Base-by-base conservation (phyloP, 2,888 invertebrate species). In the Tenthredo amoena region DNA sequence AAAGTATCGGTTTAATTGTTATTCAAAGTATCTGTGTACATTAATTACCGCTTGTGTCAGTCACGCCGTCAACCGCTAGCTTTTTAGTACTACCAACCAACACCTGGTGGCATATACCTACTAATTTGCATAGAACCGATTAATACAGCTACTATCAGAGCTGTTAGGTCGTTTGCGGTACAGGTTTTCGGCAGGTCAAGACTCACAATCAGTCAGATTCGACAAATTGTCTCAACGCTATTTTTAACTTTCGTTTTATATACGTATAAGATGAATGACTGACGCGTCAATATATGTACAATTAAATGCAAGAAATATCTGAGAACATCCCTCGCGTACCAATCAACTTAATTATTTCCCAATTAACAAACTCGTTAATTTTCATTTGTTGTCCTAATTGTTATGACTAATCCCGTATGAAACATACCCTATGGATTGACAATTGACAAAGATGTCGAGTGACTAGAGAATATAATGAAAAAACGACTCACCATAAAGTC, bases 51-150 rank as follows among this genome's bases (percentile, higher is more conserved):
- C 31, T 26, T 40, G 21, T 58, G 81, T 81, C 81, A 37, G 62
- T 81, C 81, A 62, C 62, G 58, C 21, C 81, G 81, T 62, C 81
- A 37, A 47, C 31, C 21, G 81, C 37, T 40, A 50, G 62, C 21
- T 62, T 40, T 37, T 58, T 40, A 58, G 62, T 58, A 81, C 5
- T 21, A 77, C 15, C 9, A n/a, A 55, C 26, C 62, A 18, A 26
- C 62, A 62, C 62, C 62, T 62, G 47, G 12, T 15, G 62, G 62
- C 62, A 21, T 72, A 31, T 34, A n/a, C 31, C 9, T 18, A 40
- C 34, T 58, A 81, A 81, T 81, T 81, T 62, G 81, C 81, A 81
- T 81, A 81, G 40, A 81, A 62, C 81, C 81, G 62, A 81, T 62
- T 62, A 81, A 81, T 81, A 40, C 58, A n/a, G 58, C 21, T 58